Conservation (phyloP, 2,888 invertebrate genomes). For the Agapostemon virescens region DNA sequence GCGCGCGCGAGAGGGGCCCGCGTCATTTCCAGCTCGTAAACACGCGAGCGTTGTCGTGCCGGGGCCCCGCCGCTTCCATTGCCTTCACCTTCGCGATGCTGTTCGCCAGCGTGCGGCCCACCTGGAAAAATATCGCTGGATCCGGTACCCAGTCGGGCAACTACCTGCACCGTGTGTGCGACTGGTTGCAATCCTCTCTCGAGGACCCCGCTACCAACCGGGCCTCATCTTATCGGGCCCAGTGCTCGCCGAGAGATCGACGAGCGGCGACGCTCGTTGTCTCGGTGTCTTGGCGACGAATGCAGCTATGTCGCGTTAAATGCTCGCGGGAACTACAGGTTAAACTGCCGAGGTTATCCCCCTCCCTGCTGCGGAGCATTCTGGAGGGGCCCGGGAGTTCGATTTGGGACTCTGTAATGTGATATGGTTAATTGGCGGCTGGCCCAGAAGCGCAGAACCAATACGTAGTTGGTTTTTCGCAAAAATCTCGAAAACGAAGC, state of each 20-base stretch:
- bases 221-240: not conserved
- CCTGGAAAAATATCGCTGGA: constrained; percentile 48
- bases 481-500: too few relatives aligned
- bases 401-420: too few relatives aligned
- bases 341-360: too few relatives aligned
- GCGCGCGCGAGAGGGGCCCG: not conserved
- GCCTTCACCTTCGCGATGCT: constrained; percentile 61
- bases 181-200: not conserved
- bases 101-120: constrained; percentile 2
- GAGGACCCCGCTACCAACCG: not conserved
- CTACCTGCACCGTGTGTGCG: constrained; percentile 23
- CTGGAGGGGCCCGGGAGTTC: too few relatives aligned
- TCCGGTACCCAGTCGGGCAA: constrained; percentile 44
- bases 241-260: not conserved
- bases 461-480: too few relatives aligned
- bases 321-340: too few relatives aligned
- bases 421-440: too few relatives aligned
- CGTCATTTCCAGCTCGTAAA: constrained; percentile 51
- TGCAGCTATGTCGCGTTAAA: too few relatives aligned
- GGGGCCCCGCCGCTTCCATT: constrained; percentile 44
- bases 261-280: too few relatives aligned
- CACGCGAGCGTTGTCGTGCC: constrained; percentile 27
- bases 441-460: too few relatives aligned
- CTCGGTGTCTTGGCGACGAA: too few relatives aligned
- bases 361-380: too few relatives aligned